These are phyloP conservation scores for Peromyscus aztecus DNA, from an alignment of 2,797 vertebrate species.

Conservation along the genomic window DNA sequence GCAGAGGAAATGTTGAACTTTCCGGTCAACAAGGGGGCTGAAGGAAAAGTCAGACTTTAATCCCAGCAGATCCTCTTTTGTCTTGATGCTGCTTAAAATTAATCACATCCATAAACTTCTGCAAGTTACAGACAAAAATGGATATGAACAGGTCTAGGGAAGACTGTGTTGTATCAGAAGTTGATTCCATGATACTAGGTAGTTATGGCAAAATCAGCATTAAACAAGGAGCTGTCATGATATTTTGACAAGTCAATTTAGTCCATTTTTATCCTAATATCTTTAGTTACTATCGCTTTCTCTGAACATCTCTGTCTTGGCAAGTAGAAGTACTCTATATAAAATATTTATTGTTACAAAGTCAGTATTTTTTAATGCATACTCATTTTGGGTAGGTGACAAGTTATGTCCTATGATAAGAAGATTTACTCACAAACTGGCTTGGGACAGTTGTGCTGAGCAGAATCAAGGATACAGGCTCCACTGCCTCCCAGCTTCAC, in stretches of 20 bases:
- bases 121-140: not conserved
- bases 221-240: not conserved
- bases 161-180: slow-evolving; percentile 4
- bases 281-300: not conserved
- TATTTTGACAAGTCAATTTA: not conserved
- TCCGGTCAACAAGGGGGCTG: slow-evolving; percentile 83
- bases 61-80: slow-evolving; percentile 55
- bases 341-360: not conserved
- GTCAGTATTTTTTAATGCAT: slow-evolving; percentile 14
- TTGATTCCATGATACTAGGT: not conserved
- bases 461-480: not conserved
- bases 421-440: not conserved
- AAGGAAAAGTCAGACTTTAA: slow-evolving; percentile 73
- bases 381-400: not conserved
- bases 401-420: not conserved
- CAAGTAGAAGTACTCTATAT: slow-evolving; percentile 7
- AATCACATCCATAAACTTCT: slow-evolving; percentile 47
- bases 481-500: not conserved
- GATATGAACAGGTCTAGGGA: slow-evolving; percentile 35
- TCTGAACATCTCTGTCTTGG: not conserved
- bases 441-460: not conserved
- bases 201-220: not conserved
- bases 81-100: slow-evolving; percentile 29
- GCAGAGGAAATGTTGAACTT: slow-evolving; percentile 76
- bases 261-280: not conserved